Evolutionary conservation across 1,140 invertebrate genomes (phyloP).

Genomic region (Papilio xuthus): DNA sequence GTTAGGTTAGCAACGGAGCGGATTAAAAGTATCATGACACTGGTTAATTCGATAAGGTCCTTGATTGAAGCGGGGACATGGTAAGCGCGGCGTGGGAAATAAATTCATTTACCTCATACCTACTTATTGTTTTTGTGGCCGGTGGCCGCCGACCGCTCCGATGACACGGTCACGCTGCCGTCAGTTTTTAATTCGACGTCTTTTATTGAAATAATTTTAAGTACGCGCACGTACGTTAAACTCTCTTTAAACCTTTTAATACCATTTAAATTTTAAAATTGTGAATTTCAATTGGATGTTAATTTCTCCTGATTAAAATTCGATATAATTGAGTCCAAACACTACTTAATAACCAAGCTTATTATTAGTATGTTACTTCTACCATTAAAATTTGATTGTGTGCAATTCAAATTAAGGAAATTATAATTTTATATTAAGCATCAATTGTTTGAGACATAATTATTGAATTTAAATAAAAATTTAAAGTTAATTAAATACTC

Average conservation of each 20-base stretch:
- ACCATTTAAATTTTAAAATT: conserved; percentile 13
- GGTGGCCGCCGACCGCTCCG: conserved; percentile 45
- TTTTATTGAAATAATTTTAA: conserved; percentile 38
- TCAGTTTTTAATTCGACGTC: conserved; percentile 27
- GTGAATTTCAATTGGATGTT: background rate
- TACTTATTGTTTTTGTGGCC: conserved; percentile 55
- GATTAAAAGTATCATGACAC: conserved; percentile 40
- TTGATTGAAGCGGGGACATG: conserved; percentile 47
- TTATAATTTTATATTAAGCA: no score
- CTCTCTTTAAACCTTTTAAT: background rate
- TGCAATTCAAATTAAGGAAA: no score
- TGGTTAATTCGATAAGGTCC: conserved; percentile 47
- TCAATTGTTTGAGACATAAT: background rate
- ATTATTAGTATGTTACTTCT: no score
- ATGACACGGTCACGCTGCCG: conserved; percentile 61
- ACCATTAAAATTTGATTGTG: no score
- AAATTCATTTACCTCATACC: conserved; percentile 47
- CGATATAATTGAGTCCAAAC: background rate
- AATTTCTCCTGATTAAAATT: background rate
- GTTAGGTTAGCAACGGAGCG: conserved; percentile 16
- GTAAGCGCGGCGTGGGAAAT: conserved; percentile 65
- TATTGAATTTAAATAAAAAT: background rate
- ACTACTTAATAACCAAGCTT: background rate
- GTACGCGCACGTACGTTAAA: conserved; percentile 7
- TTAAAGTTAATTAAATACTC: background rate